These are phyloP conservation scores for Phacellophora camtschatica DNA, from an alignment of 30 jellyfish, hydroid and myxozoan species.

Conservation along the genomic window DNA sequence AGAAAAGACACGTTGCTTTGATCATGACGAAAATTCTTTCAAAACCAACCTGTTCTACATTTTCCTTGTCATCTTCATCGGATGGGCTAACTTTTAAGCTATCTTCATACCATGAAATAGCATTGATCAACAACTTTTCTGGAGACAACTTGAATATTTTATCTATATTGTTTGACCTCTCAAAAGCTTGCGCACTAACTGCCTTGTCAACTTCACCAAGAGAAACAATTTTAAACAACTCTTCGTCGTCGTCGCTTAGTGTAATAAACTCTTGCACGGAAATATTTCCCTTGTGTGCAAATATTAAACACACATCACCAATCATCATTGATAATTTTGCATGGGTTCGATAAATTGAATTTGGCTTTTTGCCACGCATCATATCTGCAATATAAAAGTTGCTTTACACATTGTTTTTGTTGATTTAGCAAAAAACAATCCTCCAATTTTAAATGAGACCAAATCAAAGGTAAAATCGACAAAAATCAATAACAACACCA, in stretches of 20 bases:
- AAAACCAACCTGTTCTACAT: slow-evolving; percentile 60
- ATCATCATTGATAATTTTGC: slow-evolving; percentile 55
- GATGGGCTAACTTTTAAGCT: slow-evolving; percentile 53
- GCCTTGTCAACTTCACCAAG: neutral
- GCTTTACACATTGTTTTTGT: too few relatives aligned
- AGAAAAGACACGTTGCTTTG: too few relatives aligned
- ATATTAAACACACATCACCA: slow-evolving; percentile 47
- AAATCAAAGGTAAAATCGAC: too few relatives aligned
- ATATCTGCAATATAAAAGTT: too few relatives aligned
- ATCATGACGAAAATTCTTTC: too few relatives aligned
- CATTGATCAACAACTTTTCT: slow-evolving; percentile 51
- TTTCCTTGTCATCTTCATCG: slow-evolving; percentile 35
- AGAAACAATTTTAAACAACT: slow-evolving; percentile 3
- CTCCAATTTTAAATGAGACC: too few relatives aligned
- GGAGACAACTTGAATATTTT: slow-evolving; percentile 34
- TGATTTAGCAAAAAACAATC: too few relatives aligned
- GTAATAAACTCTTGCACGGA: slow-evolving; percentile 58
- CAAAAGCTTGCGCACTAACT: neutral
- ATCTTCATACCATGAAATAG: slow-evolving; percentile 68
- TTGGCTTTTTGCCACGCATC: slow-evolving; percentile 16
- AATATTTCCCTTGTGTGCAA: slow-evolving; percentile 44
- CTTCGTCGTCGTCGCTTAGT: slow-evolving; percentile 59
- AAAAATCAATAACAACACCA: too few relatives aligned
- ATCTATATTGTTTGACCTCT: neutral
- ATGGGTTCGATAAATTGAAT: slow-evolving; percentile 13